Conservation (phyloP, 92 coral and sea anemone species). For the Zoanthus sociatus region DNA sequence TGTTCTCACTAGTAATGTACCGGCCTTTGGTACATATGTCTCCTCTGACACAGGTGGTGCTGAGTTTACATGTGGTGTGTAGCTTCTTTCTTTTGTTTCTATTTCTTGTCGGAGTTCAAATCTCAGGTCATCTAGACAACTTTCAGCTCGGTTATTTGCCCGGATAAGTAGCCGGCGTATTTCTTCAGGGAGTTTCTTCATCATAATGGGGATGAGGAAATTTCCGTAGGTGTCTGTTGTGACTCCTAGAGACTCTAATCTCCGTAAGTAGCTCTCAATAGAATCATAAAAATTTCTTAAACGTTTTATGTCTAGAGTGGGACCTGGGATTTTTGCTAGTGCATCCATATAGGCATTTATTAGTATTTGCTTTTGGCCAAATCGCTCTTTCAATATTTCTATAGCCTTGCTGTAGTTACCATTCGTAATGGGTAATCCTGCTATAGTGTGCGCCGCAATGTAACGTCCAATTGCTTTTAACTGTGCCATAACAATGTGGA, state of each 20-base stretch:
- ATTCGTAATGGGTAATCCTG: slow-evolving; percentile 3
- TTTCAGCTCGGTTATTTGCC: slow-evolving; percentile 8
- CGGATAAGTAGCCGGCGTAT: neutral
- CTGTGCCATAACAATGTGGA: too few species aligned
- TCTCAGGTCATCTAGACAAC: neutral
- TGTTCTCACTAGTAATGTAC: too few species aligned
- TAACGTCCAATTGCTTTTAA: too few species aligned
- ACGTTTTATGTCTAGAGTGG: neutral
- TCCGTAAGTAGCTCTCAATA: neutral
- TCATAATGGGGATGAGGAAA: neutral
- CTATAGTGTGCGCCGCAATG: neutral
- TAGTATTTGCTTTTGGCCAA: neutral
- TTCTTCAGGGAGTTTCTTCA: slow-evolving; percentile 11
- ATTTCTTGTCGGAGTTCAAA: neutral
- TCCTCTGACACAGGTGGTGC: neutral
- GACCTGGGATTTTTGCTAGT: neutral
- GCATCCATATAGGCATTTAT: neutral
- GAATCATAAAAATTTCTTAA: neutral
- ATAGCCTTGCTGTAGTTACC: neutral
- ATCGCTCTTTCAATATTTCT: neutral
- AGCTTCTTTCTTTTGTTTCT: slow-evolving; percentile 5
- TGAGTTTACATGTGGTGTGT: neutral
- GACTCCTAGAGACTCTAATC: neutral
- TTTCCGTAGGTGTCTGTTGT: neutral
- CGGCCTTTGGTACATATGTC: neutral